Base-by-base conservation (phyloP, 2,797 vertebrate genomes). In the Cyprinodon diabolis region DNA sequence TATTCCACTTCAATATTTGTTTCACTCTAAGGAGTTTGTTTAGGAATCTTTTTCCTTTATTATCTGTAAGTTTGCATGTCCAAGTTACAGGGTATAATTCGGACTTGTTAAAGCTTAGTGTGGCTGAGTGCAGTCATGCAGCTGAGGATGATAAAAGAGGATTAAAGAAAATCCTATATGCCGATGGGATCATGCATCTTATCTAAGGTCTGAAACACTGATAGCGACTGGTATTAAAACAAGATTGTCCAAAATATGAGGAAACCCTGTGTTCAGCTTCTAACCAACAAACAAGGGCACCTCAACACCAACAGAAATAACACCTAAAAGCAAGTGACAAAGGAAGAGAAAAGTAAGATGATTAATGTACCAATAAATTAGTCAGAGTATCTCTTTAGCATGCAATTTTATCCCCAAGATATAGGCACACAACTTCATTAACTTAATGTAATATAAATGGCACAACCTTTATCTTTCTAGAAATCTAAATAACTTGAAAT, bases 401-500 rank as follows among this genome's bases (percentile, higher is more conserved):
- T 45, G 51, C 69, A 51, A 79, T 83, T 77, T 80, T 55, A 69
- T 68, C 74, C 68, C 19, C 70, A 70, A 85, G 81, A 82, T 74
- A 72, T 69, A 68, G 40, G 37, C 37, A 40, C 62, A 21, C 23
- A 54, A 1, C 0, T 52, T 25, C 30, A 40, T 14, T 68, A n/a
- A 21, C 66, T 52, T 48, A 40, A 68, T 37, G 43, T 7, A 40
- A 68, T 37, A n/a, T 7, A 40, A 12, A 52, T 37, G 12, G 15
- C 15, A 43, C 40, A 47, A 17, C n/a, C 47, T 25, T 48, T 14
- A 2, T 56, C 37, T 56, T 17, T 76, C 62, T 25, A 45, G 40
- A 69, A 6, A 19, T n/a, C 23, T 19, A 62, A 76, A 77, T 69
- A 6, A 76, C 40, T 71, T 4, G 49, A 43, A 7, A 8, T 30